Percentiles rank a stretch among this genome's conserved stretches.
Conservation (phyloP, 2,113 vertebrate genomes). For the Hyaena hyaena region DNA sequence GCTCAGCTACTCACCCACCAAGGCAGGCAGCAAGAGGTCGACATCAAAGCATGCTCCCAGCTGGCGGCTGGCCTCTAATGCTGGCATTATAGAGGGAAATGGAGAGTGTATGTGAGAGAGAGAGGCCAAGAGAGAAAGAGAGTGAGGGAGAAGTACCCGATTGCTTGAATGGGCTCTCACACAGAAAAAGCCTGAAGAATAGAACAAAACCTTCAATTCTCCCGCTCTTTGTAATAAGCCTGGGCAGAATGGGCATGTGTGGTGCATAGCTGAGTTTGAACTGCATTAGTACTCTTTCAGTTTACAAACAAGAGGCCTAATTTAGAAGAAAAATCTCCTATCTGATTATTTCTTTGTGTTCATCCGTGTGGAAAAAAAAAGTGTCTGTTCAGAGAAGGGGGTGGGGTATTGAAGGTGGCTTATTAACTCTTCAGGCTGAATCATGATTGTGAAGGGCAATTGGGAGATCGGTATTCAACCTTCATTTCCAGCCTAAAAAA, state of each 20-base stretch:
- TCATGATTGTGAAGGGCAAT: slow-evolving; percentile 71
- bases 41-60: slow-evolving; percentile 96
- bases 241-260: slow-evolving; percentile 79
- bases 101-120: slow-evolving; percentile 91
- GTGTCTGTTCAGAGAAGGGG: slow-evolving; percentile 78
- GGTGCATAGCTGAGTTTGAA: slow-evolving; percentile 85
- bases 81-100: slow-evolving; percentile 94
- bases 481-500: slow-evolving; percentile 77
- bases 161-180: slow-evolving; percentile 88
- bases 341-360: slow-evolving; percentile 89
- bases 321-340: slow-evolving; percentile 91
- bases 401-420: slow-evolving; percentile 77
- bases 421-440: slow-evolving; percentile 84
- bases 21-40: slow-evolving; percentile 91
- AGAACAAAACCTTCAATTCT: slow-evolving; percentile 96
- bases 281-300: slow-evolving; percentile 92
- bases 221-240: slow-evolving; percentile 92
- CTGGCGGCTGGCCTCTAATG: slow-evolving; percentile 94
- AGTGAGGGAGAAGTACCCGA: slow-evolving; percentile 87
- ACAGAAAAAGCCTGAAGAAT: slow-evolving; percentile 88
- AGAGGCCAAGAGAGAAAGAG: slow-evolving; percentile 85
- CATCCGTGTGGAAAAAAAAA: slow-evolving; percentile 84
- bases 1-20: slow-evolving; percentile 91
- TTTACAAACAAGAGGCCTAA: slow-evolving; percentile 98
- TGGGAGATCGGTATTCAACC: slow-evolving; percentile 73